These are phyloP conservation scores for Holocentrus rufus DNA, from an alignment of 2,797 vertebrate genomes.

Conservation along the genomic window DNA sequence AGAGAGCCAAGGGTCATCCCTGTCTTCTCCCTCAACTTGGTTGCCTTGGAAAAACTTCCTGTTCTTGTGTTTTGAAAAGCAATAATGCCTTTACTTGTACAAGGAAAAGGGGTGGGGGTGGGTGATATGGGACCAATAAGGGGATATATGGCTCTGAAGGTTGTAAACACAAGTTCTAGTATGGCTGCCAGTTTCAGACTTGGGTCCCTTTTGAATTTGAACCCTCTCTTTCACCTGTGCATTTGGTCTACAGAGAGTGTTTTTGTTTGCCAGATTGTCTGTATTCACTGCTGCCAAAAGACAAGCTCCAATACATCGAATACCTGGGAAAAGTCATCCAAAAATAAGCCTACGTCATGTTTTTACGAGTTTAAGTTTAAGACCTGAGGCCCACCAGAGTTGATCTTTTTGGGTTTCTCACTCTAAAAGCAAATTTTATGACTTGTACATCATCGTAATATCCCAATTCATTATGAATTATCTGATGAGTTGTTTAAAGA, in stretches of 20 bases:
- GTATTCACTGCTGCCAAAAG: background rate
- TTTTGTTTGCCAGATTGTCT: background rate
- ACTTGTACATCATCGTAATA: too few species aligned
- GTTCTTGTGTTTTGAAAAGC: slow-evolving; percentile 61
- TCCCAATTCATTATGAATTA: too few species aligned
- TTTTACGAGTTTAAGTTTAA: background rate
- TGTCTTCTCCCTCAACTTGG: slow-evolving; percentile 43
- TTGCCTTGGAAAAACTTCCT: slow-evolving; percentile 65
- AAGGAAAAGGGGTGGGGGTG: slow-evolving; percentile 31
- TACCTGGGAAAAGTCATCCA: background rate
- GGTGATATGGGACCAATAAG: background rate
- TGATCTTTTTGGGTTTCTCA: background rate
- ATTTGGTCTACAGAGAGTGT: background rate
- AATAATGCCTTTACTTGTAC: slow-evolving; percentile 39
- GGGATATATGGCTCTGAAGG: background rate
- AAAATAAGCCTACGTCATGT: background rate
- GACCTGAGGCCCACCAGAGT: background rate
- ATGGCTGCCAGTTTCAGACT: background rate
- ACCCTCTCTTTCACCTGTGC: background rate
- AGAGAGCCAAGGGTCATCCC: slow-evolving; percentile 64
- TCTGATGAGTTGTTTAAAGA: too few species aligned
- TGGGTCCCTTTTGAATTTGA: background rate
- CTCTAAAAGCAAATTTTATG: too few species aligned
- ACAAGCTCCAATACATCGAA: background rate
- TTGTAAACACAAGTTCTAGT: slow-evolving; percentile 14